These are phyloP conservation scores for Crocidura indochinensis DNA, from an alignment of 2,797 vertebrate species.

Conservation along the genomic window DNA sequence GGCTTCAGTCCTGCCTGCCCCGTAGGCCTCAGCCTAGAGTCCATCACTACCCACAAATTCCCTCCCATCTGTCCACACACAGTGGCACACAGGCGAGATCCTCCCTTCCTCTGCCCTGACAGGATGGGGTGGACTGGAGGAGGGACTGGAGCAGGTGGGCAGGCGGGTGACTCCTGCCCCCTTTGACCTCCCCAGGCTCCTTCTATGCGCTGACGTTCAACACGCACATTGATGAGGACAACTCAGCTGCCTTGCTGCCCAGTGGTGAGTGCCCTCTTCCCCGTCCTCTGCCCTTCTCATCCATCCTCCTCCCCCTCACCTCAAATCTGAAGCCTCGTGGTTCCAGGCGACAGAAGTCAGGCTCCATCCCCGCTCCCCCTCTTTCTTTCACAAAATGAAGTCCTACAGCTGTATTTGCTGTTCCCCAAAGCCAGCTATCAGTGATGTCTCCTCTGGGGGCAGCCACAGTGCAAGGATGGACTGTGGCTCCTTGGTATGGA, in stretches of 20 bases:
- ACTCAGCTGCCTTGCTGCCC: slow-evolving; percentile 93
- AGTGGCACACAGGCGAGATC: too few species aligned
- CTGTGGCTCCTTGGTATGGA: too few species aligned
- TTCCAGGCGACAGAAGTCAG: neutral
- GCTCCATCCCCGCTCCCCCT: neutral
- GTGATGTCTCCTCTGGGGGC: neutral
- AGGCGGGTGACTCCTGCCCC: slow-evolving; percentile 15
- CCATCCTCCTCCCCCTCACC: too few species aligned
- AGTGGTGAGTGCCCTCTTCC: slow-evolving; percentile 90
- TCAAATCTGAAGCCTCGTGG: too few species aligned
- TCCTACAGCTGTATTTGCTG: neutral
- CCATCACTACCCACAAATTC: too few species aligned
- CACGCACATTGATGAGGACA: slow-evolving; percentile 95
- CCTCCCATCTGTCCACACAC: too few species aligned
- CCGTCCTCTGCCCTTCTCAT: neutral
- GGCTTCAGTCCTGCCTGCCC: too few species aligned
- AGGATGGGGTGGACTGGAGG: neutral
- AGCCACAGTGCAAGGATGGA: too few species aligned
- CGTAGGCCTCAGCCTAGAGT: too few species aligned
- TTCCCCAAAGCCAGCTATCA: neutral
- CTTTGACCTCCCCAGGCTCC: slow-evolving; percentile 88
- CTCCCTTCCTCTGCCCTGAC: neutral
- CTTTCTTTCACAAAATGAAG: neutral
- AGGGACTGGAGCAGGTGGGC: neutral
- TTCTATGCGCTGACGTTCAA: slow-evolving; percentile 93